These are phyloP conservation scores for Arge pagana DNA, from an alignment of 2,888 invertebrate genomes.

Conservation along the genomic window DNA sequence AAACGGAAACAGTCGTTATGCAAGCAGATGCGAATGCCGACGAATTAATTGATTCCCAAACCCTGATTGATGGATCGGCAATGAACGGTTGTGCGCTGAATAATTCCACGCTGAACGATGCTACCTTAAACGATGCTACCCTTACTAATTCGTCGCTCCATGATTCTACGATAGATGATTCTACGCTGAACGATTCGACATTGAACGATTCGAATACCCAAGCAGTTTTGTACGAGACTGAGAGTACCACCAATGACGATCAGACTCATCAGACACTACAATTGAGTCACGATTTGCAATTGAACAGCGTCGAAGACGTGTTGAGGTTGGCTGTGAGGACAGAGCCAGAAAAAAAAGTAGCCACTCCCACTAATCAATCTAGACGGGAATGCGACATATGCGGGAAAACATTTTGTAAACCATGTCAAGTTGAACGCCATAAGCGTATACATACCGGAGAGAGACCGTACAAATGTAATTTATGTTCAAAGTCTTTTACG, in stretches of 20 bases:
- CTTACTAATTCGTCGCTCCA: too few relatives aligned
- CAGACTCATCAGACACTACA: conserved; percentile 1
- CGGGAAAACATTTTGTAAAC: conserved; percentile 61
- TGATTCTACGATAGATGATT: neutral
- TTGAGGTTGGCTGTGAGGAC: neutral
- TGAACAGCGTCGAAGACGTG: neutral
- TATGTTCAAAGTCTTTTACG: conserved; percentile 65
- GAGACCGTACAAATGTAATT: conserved; percentile 62
- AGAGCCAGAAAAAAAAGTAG: neutral
- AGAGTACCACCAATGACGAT: neutral
- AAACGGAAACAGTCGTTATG: conserved; percentile 37
- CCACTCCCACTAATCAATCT: conserved; percentile 3
- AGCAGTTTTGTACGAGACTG: conserved; percentile 13
- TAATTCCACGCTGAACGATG: neutral
- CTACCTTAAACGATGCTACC: too few relatives aligned
- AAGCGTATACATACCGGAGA: conserved; percentile 65
- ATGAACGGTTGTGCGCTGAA: neutral
- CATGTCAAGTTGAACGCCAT: conserved; percentile 62
- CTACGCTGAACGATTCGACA: neutral
- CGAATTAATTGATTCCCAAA: conserved; percentile 22
- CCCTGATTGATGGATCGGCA: neutral
- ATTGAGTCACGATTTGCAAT: neutral
- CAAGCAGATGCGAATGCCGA: conserved; percentile 34
- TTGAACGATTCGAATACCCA: conserved; percentile 2
- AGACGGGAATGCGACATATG: conserved; percentile 56